Evolutionary conservation across 2,888 invertebrate genomes (phyloP).

Genomic region (Caenorhabditis imperialis): DNA sequence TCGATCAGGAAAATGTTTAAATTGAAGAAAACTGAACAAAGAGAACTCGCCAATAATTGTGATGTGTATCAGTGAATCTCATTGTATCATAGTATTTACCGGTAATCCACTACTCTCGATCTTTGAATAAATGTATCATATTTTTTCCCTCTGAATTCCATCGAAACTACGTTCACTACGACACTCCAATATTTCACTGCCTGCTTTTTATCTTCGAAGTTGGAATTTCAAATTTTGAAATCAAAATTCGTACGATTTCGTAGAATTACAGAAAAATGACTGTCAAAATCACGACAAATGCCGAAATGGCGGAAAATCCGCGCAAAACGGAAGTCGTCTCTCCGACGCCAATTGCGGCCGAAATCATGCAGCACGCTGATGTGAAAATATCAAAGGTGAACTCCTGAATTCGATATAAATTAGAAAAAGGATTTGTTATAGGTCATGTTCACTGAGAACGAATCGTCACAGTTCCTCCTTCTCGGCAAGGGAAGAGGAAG

Average conservation of each 20-base stretch:
- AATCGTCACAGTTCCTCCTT: constrained; percentile 22
- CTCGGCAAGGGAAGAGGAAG: constrained; percentile 44
- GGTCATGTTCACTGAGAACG: constrained; percentile 29
- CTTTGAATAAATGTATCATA: too few relatives aligned
- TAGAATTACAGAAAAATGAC: constrained; percentile 9
- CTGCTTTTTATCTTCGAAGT: neutral
- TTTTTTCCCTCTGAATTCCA: too few relatives aligned
- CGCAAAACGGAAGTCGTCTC: neutral
- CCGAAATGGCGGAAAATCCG: constrained; percentile 1
- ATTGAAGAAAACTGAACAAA: too few relatives aligned
- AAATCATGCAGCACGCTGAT: constrained; percentile 49
- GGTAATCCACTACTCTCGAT: too few relatives aligned
- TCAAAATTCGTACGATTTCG: neutral
- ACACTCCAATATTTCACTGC: neutral
- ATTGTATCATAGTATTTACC: too few relatives aligned
- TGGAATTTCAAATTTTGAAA: neutral
- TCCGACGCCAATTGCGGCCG: constrained; percentile 7
- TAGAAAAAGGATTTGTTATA: neutral
- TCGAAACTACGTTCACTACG: too few relatives aligned
- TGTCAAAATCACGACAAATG: constrained; percentile 22
- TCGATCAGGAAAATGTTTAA: too few relatives aligned
- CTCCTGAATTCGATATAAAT: constrained; percentile 1
- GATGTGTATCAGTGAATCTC: too few relatives aligned
- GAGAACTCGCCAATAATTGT: too few relatives aligned
- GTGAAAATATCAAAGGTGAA: constrained; percentile 45